Evolutionary conservation across 1,140 invertebrate species (phyloP), one percentile per base, ranked within the genome.

Genomic region (Leptoteleia sp.): DNA sequence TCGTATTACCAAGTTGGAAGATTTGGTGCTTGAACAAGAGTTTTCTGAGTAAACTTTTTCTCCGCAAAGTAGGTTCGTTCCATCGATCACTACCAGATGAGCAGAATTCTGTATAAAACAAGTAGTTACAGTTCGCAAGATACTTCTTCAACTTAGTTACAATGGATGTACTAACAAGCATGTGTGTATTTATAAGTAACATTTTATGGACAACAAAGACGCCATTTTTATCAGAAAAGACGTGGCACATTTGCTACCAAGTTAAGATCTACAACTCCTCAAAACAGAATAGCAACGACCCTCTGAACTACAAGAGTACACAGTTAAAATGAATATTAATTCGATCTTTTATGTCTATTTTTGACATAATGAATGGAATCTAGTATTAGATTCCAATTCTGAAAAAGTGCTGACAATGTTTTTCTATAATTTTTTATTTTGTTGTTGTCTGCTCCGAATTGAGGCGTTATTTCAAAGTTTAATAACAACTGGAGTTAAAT

Each of bases 31-130:
- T 64, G 43, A 40, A 52, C 42, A 37, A 64, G 59, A 68, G 31
- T 67, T 73, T 57, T 45, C 43, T 61, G 29, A 27, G 59, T 25
- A 70, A 73, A 65, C 75, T 76, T 62, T 79, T 70, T 65, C 42
- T 8, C 47, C 40, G n/a, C 45, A 47, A 76, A 64, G 35, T 45
- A 42, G 45, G 40, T 65, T 64, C 29, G n/a, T 61, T 64, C 43
- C 40, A 73, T 73, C 76, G 64, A 73, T 78, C 48, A 68, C 31
- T 55, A 31, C 19, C 45, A 75, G 37, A 40, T 47, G 31, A 76
- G 45, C 13, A 15, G 11, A 73, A 65, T 75, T 61, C 11, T 22
- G 37, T 31, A 65, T 45, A 45, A 48, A 57, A 62, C 35, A 65
- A 64, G 1, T 57, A 52, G 29, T 38, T 64, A 55, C 6, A 55